phyloP scores from a whole-genome alignment of 2,888 invertebrate genomes.

The Lutraria lutraria region DNA sequence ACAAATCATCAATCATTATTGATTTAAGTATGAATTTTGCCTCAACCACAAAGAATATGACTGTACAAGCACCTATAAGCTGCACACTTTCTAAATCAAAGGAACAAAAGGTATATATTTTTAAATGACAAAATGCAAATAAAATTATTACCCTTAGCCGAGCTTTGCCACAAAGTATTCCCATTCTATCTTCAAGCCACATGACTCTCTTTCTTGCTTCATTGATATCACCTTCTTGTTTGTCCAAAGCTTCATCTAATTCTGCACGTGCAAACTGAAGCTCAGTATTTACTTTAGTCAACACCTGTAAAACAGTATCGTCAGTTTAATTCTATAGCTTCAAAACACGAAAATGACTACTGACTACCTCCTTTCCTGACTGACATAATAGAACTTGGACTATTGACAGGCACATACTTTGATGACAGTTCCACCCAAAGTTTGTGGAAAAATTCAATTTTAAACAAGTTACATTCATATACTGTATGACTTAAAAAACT shows the following conservation, averaged over 20 bases:
- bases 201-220: constrained; percentile 83
- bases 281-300: constrained; percentile 83
- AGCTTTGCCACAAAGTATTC: constrained; percentile 79
- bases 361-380: no score
- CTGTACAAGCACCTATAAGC: not conserved
- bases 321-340: no score
- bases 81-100: not conserved
- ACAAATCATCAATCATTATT: not conserved
- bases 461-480: no score
- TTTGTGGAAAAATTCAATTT: no score
- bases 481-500: no score
- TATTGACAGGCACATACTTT: no score
- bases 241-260: constrained; percentile 79
- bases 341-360: no score
- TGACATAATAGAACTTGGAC: no score
- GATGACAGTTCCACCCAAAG: no score
- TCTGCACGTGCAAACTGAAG: constrained; percentile 81
- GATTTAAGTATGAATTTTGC: not conserved
- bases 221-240: constrained; percentile 78
- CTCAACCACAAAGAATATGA: not conserved
- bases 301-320: constrained; percentile 72
- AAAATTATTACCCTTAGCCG: constrained; percentile 72
- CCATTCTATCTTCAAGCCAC: constrained; percentile 85
- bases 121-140: not conserved
- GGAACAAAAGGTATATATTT: not conserved